Base-by-base conservation (phyloP, 2,888 invertebrate genomes). In the Stenchaetothrips biformis region DNA sequence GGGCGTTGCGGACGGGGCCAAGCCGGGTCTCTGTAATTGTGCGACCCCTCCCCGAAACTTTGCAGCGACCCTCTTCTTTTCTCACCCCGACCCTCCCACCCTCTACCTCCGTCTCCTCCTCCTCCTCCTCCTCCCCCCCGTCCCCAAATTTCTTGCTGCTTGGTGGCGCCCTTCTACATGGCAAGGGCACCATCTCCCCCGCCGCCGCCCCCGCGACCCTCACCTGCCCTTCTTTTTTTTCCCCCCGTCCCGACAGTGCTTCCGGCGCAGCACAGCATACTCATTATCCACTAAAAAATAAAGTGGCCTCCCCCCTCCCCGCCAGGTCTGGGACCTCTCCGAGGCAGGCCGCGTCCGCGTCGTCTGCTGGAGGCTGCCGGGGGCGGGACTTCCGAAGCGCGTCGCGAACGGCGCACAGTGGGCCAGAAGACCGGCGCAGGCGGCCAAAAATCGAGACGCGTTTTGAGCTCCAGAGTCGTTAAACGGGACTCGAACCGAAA, bases 231-330 rank as follows among this genome's bases (percentile, higher is more conserved):
- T 37, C 37, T 4, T 37, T 37, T 37, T 37, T 37, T 37, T 37
- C 4, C 37, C 4, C 37, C 4, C n/a, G 67, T 9, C 67, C 21
- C 21, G n/a, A 37, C 37, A 37, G 37, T 37, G 37, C 37, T 37
- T 37, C 67, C n/a, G n/a, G n/a, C 21, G n/a, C 67, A 18, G 67
- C 67, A 18, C 8, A n/a, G 67, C 67, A 67, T 67, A 67, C 67
- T 67, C 67, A 67, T 67, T 67, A 67, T 67, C 67, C 67, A 67
- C 67, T 67, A 67, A 67, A 67, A 67, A 67, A 21, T 67, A 67
- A 67, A 67, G 67, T 67, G 67, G 67, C 53, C 53, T 53, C 53
- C 53, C 13, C 59, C 59, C 59, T 13, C 59, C 59, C 16, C 59
- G 6, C 16, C 59, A 37, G 37, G 37, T 37, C 37, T 37, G 37